These are phyloP conservation scores for Acanthurus lineatus DNA, from an alignment of 2,797 vertebrate species.

Conservation along the genomic window DNA sequence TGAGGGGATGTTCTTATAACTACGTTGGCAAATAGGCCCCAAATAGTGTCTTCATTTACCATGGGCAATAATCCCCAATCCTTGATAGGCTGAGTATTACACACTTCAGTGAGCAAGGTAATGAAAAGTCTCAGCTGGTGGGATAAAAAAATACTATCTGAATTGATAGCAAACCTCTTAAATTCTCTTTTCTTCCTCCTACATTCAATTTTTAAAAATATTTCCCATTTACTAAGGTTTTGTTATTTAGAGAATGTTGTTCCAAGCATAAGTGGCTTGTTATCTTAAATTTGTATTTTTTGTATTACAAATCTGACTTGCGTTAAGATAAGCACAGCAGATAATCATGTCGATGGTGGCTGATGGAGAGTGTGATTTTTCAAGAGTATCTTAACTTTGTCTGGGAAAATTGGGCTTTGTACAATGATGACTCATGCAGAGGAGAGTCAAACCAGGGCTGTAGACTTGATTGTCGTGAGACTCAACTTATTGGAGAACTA, in stretches of 20 bases:
- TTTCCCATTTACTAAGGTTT: neutral
- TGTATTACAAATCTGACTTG: too few relatives aligned
- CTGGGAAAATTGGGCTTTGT: neutral
- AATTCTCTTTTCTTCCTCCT: neutral
- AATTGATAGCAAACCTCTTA: slow-evolving; percentile 42
- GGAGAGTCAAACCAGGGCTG: neutral
- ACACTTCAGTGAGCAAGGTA: slow-evolving; percentile 66
- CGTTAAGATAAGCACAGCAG: neutral
- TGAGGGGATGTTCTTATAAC: slow-evolving; percentile 31
- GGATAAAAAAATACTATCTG: slow-evolving; percentile 43
- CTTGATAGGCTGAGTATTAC: slow-evolving; percentile 34
- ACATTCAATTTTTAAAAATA: slow-evolving; percentile 5
- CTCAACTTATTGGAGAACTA: neutral
- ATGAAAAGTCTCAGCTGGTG: slow-evolving; percentile 59
- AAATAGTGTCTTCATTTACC: slow-evolving; percentile 24
- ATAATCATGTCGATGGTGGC: neutral
- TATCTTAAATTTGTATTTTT: neutral
- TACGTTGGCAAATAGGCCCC: neutral
- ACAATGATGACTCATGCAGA: neutral
- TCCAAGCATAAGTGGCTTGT: neutral
- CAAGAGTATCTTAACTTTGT: neutral
- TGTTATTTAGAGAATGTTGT: neutral
- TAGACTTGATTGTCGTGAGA: neutral
- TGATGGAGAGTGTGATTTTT: neutral
- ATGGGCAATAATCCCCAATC: slow-evolving; percentile 38